Percentiles rank a stretch among this genome's conserved stretches.
These are phyloP conservation scores for Erinaceus europaeus DNA, from an alignment of 2,113 vertebrate species.

Conservation along the genomic window DNA sequence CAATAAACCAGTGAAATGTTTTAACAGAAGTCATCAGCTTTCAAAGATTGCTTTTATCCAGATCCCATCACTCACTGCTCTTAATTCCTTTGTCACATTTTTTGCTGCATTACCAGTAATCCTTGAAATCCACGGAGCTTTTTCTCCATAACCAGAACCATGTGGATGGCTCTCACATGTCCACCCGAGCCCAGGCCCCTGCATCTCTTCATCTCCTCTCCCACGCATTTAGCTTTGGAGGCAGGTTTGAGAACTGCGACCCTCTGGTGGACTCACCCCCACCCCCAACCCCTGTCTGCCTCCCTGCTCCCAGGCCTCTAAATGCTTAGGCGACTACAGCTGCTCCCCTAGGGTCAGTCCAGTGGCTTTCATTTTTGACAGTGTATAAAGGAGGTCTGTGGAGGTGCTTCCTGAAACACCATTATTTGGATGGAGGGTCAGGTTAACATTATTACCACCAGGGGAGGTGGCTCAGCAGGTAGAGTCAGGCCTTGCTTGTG, in stretches of 20 bases:
- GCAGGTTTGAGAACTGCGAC: conserved; percentile 12
- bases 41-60: conserved; percentile 75
- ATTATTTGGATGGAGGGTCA: conserved; percentile 1
- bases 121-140: conserved; percentile 69
- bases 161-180: conserved; percentile 45
- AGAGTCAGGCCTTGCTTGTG: no score
- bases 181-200: neutral
- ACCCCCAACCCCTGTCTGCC: conserved; percentile 3
- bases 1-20: conserved; percentile 71
- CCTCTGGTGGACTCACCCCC: neutral
- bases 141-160: conserved; percentile 71
- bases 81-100: conserved; percentile 77
- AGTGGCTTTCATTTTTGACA: conserved; percentile 52
- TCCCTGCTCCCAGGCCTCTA: neutral
- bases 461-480: no score
- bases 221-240: neutral
- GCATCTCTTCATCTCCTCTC: conserved; percentile 21
- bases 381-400: conserved; percentile 37
- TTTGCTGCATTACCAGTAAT: conserved; percentile 73
- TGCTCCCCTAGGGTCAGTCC: conserved; percentile 29
- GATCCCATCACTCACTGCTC: conserved; percentile 70
- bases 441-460: no score
- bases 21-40: conserved; percentile 75
- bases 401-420: conserved; percentile 1
- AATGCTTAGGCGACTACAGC: conserved; percentile 52